Conservation (phyloP, 1,140 invertebrate genomes). For the Psix sp. region DNA sequence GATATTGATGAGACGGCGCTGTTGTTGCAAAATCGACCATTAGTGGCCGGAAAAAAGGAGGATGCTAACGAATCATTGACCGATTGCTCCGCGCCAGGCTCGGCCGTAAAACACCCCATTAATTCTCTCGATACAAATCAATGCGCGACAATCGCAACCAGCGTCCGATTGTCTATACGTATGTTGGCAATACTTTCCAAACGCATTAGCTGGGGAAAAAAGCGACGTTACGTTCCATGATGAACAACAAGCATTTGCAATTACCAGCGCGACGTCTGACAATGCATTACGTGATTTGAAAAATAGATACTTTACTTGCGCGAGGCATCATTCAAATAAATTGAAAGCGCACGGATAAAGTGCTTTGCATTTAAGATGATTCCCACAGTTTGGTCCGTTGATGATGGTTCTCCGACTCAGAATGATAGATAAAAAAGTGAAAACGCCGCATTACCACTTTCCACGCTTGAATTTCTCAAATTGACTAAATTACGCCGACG, state of each 20-base stretch:
- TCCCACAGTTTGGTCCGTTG: too few species aligned
- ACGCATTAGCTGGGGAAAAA: not conserved
- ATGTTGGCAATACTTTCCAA: slow-evolving; percentile 1
- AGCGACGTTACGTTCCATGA: not conserved
- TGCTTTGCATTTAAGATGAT: too few species aligned
- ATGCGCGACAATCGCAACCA: not conserved
- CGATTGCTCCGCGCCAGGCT: not conserved
- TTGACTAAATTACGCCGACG: too few species aligned
- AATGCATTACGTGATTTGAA: too few species aligned
- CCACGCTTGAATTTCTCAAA: too few species aligned
- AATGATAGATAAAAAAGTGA: too few species aligned
- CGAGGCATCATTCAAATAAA: too few species aligned
- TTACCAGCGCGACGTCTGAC: not conserved
- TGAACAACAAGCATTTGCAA: not conserved
- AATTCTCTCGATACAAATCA: not conserved
- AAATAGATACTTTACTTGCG: too few species aligned
- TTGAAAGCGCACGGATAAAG: too few species aligned
- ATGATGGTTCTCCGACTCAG: too few species aligned
- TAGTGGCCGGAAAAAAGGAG: not conserved
- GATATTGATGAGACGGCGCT: not conserved
- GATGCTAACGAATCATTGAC: not conserved
- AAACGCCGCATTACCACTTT: too few species aligned
- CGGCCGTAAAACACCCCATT: not conserved
- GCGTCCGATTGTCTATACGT: too few species aligned
- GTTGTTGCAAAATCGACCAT: slow-evolving; percentile 1